phyloP scores from a whole-genome alignment of 2,113 vertebrate genomes.

The Callospermophilus lateralis region DNA sequence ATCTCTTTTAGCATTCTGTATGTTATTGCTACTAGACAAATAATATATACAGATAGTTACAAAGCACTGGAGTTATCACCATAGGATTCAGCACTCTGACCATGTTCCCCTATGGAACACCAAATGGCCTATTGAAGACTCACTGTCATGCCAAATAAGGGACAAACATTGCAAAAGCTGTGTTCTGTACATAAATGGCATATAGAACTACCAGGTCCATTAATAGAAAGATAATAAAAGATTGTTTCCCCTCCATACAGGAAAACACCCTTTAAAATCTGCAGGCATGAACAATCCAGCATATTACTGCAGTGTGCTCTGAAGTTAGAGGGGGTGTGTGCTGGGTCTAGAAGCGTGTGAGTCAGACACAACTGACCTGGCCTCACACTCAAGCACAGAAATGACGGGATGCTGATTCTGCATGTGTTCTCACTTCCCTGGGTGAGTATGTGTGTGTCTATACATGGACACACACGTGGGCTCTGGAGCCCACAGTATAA shows the following conservation, averaged over 20 bases:
- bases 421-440: background rate
- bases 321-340: background rate
- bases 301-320: background rate
- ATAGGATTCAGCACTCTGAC: background rate
- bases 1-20: background rate
- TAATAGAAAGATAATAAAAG: background rate
- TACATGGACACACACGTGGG: too few species aligned
- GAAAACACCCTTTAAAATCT: background rate
- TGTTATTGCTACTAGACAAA: background rate
- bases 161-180: background rate
- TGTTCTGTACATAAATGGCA: rapidly evolving
- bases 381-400: background rate
- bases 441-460: background rate
- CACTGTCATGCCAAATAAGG: background rate
- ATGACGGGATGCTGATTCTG: background rate
- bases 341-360: background rate
- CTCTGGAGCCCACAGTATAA: rapidly evolving
- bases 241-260: background rate
- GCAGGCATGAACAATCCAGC: background rate
- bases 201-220: too few species aligned
- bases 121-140: too few species aligned
- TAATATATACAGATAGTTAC: background rate
- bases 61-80: background rate
- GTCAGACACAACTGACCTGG: background rate
- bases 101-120: background rate